Evolutionary conservation across 2,888 invertebrate genomes (phyloP).

Genomic region (Cryptocheilus praepositus): DNA sequence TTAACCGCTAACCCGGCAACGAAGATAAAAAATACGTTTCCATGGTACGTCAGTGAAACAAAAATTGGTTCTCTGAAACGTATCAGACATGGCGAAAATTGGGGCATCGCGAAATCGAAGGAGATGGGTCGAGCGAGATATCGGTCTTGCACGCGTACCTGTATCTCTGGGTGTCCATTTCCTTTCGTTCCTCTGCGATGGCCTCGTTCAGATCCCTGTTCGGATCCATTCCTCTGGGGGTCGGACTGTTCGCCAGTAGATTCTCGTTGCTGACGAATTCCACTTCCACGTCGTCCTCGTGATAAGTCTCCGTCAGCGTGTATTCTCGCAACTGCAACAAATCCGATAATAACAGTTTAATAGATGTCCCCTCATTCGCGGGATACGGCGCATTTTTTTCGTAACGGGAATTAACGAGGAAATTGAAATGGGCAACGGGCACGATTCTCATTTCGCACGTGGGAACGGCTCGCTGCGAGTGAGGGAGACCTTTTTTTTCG

Average conservation of each 20-base stretch:
- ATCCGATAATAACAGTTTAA: constrained; percentile 15
- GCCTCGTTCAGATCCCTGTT: constrained; percentile 87
- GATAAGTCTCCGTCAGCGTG: constrained; percentile 90
- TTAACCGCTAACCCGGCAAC: too few species aligned
- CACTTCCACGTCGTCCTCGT: constrained; percentile 83
- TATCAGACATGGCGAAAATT: neutral
- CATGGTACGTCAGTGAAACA: neutral
- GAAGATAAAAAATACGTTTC: neutral
- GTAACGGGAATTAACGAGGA: too few species aligned
- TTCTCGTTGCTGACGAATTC: constrained; percentile 72
- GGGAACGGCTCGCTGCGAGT: too few species aligned
- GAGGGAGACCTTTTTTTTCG: too few species aligned
- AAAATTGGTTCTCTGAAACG: neutral
- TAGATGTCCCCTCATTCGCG: neutral
- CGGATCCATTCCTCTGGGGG: constrained; percentile 79
- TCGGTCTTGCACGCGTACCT: constrained; percentile 59
- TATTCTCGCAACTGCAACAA: constrained; percentile 86
- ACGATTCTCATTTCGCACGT: too few species aligned
- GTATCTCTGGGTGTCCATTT: constrained; percentile 76
- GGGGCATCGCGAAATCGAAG: constrained; percentile 7
- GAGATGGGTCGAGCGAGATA: constrained; percentile 23
- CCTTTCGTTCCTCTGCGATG: constrained; percentile 86
- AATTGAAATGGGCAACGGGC: too few species aligned
- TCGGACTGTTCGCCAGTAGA: constrained; percentile 61
- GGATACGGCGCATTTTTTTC: neutral